These are phyloP conservation scores for Mantis religiosa DNA, from an alignment of 2,888 invertebrate genomes.

Conservation along the genomic window DNA sequence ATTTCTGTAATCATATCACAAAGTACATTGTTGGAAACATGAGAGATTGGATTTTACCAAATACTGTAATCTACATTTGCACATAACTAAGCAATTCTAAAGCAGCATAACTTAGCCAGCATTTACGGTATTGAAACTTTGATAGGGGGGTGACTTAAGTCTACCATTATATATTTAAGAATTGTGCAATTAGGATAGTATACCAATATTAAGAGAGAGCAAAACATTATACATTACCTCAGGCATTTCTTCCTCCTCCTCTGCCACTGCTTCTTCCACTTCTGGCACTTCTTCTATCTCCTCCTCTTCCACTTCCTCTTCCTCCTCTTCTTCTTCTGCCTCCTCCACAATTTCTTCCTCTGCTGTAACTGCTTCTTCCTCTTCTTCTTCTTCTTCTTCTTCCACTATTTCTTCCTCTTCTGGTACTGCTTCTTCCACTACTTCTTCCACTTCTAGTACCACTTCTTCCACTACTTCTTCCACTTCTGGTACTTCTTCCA, in stretches of 20 bases:
- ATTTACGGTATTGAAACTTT: too few species aligned
- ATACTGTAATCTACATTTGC: too few species aligned
- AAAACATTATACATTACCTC: not conserved
- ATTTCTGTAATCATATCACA: too few species aligned
- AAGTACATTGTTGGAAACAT: fast-evolving
- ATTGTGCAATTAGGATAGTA: too few species aligned
- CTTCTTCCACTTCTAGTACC: not conserved
- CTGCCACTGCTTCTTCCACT: not conserved
- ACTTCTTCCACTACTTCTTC: not conserved
- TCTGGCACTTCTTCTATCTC: not conserved
- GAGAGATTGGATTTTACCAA: too few species aligned
- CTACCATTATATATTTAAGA: too few species aligned
- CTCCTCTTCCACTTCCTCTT: not conserved
- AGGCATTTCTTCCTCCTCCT: not conserved
- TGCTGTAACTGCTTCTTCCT: not conserved
- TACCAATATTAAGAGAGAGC: too few species aligned
- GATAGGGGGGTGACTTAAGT: too few species aligned
- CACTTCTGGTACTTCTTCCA: not conserved
- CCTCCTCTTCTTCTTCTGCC: not conserved
- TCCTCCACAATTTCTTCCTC: not conserved
- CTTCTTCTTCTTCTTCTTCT: not conserved
- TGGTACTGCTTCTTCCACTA: not conserved
- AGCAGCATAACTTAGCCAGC: too few species aligned
- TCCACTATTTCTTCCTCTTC: not conserved
- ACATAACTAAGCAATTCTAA: too few species aligned